Percentiles rank a stretch among this genome's conserved stretches.
Conservation (phyloP, 2,888 invertebrate genomes). For the Asteroscopus sphinx region DNA sequence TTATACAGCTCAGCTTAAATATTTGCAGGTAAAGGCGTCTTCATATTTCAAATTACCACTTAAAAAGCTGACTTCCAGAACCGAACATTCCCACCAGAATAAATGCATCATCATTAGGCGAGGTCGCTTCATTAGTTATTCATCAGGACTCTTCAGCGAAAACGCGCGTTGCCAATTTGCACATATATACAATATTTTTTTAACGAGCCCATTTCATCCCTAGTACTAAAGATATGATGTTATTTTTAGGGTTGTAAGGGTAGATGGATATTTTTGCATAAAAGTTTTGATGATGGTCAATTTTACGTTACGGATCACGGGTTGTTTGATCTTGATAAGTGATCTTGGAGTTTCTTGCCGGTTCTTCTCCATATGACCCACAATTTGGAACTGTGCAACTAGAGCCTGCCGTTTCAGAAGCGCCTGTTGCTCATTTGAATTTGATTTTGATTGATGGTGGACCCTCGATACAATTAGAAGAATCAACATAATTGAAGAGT, state of each 20-base stretch:
- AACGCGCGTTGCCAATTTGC: slow-evolving; percentile 63
- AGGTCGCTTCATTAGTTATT: slow-evolving; percentile 69
- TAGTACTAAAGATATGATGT: slow-evolving; percentile 22
- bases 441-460: too few species aligned
- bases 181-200: slow-evolving; percentile 58
- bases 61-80: slow-evolving; percentile 38
- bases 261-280: neutral
- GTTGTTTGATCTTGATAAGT: too few species aligned
- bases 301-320: too few species aligned
- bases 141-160: slow-evolving; percentile 64
- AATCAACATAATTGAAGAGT: too few species aligned
- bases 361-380: too few species aligned
- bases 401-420: too few species aligned
- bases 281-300: neutral
- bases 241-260: slow-evolving; percentile 16
- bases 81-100: slow-evolving; percentile 49
- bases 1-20: neutral
- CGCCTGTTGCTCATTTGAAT: too few species aligned
- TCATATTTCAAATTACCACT: slow-evolving; percentile 31
- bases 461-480: too few species aligned
- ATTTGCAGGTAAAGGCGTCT: neutral
- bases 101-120: slow-evolving; percentile 63
- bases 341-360: too few species aligned
- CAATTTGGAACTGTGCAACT: too few species aligned
- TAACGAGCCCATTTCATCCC: slow-evolving; percentile 62